Evolutionary conservation across 2,113 vertebrate species (phyloP), one percentile per base, ranked within the genome.

Genomic region (Phyllopteryx taeniolatus): DNA sequence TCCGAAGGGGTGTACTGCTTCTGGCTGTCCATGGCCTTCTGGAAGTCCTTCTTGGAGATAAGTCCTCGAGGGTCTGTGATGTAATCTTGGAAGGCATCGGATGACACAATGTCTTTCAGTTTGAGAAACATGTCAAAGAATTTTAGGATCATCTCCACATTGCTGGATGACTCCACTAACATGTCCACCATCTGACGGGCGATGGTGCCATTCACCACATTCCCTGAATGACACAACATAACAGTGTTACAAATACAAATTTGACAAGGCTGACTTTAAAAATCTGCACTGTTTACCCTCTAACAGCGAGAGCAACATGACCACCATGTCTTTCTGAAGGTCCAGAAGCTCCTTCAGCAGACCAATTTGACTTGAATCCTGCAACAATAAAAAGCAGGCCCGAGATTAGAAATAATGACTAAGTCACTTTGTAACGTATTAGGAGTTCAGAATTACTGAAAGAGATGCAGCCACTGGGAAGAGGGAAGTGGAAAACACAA

Each of bases 121-220:
- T 98, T 98, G 13, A 98, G 94, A 90, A 99, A 99, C 96, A 97
- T 98, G 89, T 99, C 97, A 1, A 99, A 99, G 91, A 99, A 99
- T 85, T 99, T 98, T 72, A 99, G 95, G 83, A 98, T 98, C 94
- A 98, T 97, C 88, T 98, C 96, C 67, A 99, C 97, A 0, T 99
- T 98, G 92, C 95, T 96, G 14, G 97, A 99, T 4, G 97, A 98
- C 62, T 98, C 97, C 33, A 99, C 97, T 53, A 99, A 90, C 97
- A 99, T 99, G 90, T 99, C 97, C 68, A 99, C 97, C 97, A 99
- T 99, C 92, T 99, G 97, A 17, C 96, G 94, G 2, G 96, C 97
- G 13, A 99, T 98, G 9, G 93, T 98, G 9, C 97, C 97, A 1
- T 98, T 98, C 73, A 99, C 96, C 78, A 99, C 92, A 5, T 99